Percentiles rank a stretch among this genome's conserved stretches.
Evolutionary conservation across 2,797 vertebrate species (phyloP).

Genomic region (Thripadectes ignobilis): DNA sequence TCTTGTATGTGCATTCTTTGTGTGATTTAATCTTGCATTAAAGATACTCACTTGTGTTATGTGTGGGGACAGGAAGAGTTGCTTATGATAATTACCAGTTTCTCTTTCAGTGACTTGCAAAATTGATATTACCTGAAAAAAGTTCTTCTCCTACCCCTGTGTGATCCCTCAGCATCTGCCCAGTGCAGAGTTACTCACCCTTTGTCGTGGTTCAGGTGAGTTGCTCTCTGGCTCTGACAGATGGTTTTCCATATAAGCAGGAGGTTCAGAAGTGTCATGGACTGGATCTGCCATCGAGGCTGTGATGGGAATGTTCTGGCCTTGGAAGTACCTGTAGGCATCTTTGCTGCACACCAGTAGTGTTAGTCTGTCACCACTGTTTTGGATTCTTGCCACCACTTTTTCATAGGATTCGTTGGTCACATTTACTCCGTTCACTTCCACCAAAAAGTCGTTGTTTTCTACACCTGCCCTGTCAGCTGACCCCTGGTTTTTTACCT

Average conservation of each 20-base stretch:
- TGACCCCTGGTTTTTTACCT: conserved; percentile 84
- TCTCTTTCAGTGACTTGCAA: neutral
- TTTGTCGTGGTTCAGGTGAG: conserved; percentile 30
- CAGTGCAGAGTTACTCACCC: conserved; percentile 62
- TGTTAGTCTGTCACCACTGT: conserved; percentile 76
- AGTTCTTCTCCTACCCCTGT: neutral
- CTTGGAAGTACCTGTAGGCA: conserved; percentile 81
- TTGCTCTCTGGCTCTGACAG: neutral
- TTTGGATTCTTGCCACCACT: conserved; percentile 82
- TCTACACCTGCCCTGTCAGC: conserved; percentile 84
- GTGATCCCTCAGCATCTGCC: neutral
- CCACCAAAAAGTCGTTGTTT: conserved; percentile 85
- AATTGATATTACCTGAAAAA: neutral
- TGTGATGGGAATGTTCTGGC: conserved; percentile 78
- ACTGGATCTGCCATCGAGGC: conserved; percentile 70
- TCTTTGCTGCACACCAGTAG: conserved; percentile 84
- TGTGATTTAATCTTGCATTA: neutral
- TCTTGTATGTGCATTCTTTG: neutral
- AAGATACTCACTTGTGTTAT: neutral
- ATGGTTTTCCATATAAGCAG: conserved; percentile 10
- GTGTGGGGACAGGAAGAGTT: neutral
- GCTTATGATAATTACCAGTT: neutral
- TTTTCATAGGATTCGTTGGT: conserved; percentile 80
- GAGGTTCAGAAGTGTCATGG: neutral
- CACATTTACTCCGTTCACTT: conserved; percentile 87